Evolutionary conservation across 2,797 vertebrate genomes (phyloP).

Genomic region (Hozukius guyotensis): DNA sequence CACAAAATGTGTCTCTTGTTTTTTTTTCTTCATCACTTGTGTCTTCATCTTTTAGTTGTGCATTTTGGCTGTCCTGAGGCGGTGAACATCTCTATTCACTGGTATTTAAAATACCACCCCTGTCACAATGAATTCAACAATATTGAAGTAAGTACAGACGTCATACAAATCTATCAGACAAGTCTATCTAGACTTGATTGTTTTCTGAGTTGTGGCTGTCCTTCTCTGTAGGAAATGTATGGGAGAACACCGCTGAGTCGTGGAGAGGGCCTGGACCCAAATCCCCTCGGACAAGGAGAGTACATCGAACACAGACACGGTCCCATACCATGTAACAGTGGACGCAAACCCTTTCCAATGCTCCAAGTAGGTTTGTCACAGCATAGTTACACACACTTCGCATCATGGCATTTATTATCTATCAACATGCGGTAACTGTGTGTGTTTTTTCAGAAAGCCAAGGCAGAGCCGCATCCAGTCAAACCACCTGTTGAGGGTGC

Average conservation of each 20-base stretch:
- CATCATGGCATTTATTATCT: neutral
- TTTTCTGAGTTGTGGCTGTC: neutral
- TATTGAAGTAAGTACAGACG: constrained; percentile 84
- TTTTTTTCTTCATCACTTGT: neutral
- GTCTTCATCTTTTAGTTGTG: constrained; percentile 76
- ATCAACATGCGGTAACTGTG: neutral
- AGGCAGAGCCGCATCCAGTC: constrained; percentile 68
- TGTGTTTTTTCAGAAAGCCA: constrained; percentile 80
- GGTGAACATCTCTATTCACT: constrained; percentile 82
- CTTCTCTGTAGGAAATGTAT: constrained; percentile 81
- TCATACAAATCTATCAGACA: neutral
- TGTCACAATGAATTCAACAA: constrained; percentile 88
- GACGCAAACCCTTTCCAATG: constrained; percentile 77
- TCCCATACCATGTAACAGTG: constrained; percentile 74
- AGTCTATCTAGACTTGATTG: neutral
- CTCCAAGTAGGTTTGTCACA: constrained; percentile 79
- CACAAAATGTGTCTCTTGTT: neutral
- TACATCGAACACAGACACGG: constrained; percentile 81
- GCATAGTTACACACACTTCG: neutral
- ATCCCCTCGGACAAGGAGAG: constrained; percentile 76
- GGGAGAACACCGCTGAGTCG: constrained; percentile 65
- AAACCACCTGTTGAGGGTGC: neutral
- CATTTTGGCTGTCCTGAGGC: constrained; percentile 80
- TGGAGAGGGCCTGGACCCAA: constrained; percentile 77
- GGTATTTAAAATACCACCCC: constrained; percentile 87